Conservation (phyloP, 2,113 vertebrate genomes). For the Aepyceros melampus region DNA sequence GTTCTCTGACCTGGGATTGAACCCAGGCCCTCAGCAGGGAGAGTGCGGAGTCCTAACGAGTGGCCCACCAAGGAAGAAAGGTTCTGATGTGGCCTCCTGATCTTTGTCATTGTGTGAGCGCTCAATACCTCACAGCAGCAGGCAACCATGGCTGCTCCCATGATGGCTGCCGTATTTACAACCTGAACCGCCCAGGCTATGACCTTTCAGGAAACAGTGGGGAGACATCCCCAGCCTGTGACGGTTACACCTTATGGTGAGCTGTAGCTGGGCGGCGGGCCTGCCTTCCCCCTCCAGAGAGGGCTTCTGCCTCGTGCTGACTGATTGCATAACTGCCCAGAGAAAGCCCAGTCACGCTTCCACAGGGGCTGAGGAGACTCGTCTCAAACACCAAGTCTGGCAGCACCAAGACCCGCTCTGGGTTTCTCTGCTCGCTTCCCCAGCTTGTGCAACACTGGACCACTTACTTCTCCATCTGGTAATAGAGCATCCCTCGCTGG, state of each 20-base stretch:
- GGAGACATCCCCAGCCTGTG: fast-evolving
- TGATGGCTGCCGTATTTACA: background rate
- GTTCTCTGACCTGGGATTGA: background rate
- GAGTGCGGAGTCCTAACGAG: fast-evolving
- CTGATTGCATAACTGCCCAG: background rate
- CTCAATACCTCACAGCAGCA: fast-evolving
- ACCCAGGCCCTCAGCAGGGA: background rate
- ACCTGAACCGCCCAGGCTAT: fast-evolving
- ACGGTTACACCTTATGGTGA: fast-evolving
- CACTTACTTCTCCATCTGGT: slow-evolving; percentile 88
- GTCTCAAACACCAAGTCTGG: background rate
- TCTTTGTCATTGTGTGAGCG: too few species aligned
- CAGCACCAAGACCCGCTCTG: fast-evolving
- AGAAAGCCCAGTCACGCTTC: background rate
- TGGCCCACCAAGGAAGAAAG: background rate
- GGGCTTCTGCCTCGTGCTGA: background rate
- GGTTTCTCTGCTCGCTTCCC: background rate
- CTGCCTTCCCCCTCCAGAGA: background rate
- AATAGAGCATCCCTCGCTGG: slow-evolving; percentile 90
- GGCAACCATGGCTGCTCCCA: fast-evolving
- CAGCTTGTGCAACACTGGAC: background rate
- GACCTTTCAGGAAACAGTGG: background rate
- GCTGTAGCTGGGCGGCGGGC: background rate
- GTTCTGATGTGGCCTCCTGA: background rate
- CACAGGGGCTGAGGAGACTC: background rate